A percentile compares a stretch with the other conserved stretches of the same genome.
These are phyloP conservation scores for Chelidonichthys spinosus DNA, from an alignment of 2,797 vertebrate species.

Conservation along the genomic window DNA sequence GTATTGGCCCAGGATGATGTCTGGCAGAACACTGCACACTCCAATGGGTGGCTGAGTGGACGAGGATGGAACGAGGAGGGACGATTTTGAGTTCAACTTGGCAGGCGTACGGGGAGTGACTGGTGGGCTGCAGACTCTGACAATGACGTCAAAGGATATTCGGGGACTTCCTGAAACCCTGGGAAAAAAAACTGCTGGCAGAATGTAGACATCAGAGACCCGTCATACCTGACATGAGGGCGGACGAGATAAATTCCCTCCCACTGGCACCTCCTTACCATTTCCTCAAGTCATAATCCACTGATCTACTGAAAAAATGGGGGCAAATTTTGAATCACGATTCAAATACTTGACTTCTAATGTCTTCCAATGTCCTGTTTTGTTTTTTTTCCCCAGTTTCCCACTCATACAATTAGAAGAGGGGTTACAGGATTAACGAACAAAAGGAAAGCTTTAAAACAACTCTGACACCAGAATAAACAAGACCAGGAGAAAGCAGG, in stretches of 20 bases:
- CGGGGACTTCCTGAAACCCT: constrained; percentile 47
- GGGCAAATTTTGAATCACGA: constrained; percentile 39
- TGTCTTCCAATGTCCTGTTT: background rate
- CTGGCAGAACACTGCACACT: constrained; percentile 42
- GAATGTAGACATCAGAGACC: constrained; percentile 48
- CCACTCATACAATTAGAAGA: constrained; percentile 21
- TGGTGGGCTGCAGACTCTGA: constrained; percentile 57
- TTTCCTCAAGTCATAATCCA: constrained; percentile 43
- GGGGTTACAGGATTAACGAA: constrained; percentile 67
- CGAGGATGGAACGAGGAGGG: constrained; percentile 48
- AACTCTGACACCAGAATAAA: constrained; percentile 69
- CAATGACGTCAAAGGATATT: constrained; percentile 64
- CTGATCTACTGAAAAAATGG: constrained; percentile 40
- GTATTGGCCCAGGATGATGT: background rate
- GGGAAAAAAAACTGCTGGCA: constrained; percentile 42
- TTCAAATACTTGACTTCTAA: constrained; percentile 49
- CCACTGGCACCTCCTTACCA: constrained; percentile 32
- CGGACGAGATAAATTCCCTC: constrained; percentile 54
- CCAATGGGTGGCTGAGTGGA: constrained; percentile 25
- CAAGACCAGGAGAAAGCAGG: constrained; percentile 39
- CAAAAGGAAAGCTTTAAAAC: constrained; percentile 64
- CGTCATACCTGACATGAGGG: constrained; percentile 52
- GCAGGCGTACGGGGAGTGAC: constrained; percentile 61
- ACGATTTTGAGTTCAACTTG: constrained; percentile 62
- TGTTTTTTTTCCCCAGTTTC: constrained; percentile 3